Evolutionary conservation across 2,888 invertebrate genomes (phyloP), one percentile per base, ranked within the genome.

Genomic region (Pandemis cinnamomeana): DNA sequence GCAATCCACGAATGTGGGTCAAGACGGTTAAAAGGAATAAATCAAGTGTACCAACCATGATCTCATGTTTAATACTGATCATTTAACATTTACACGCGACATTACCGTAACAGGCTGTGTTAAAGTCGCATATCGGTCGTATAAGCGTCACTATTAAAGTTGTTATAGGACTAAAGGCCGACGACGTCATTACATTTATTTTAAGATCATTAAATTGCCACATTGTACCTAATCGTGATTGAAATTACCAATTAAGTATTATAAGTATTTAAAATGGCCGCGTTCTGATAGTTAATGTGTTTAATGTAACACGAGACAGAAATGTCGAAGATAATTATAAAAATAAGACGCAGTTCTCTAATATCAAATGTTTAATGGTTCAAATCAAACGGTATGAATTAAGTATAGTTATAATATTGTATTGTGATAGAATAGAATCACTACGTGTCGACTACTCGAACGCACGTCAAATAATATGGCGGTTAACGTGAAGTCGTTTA

Each of bases 1-100:
- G 90, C 92, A 92, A 91, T 91, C 87, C 91, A 81, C 88, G 84
- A 89, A 93, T 90, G 88, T 94, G 81, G 93, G 93, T 92, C 93
- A 93, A 92, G 92, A 86, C 91, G 91, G 90, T 91, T 92, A 89
- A 89, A 89, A 90, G 89, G 91, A 91, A 92, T 93, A 93, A 93
- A 93, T 93, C 93, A 93, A 91, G 86, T 84, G 87, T 82, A 85
- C 85, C 82, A 86, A 84, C 87, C 86, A 91, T 93, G 93, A 93
- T 92, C 91, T 93, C 91, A 93, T 89, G 85, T 81, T 71, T 71
- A 82, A 83, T 82, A 80, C 82, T 80, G 80, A 75, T 81, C 80
- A 79, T 76, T 79, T 75, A 76, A 76, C 63, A 68, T 76, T 74
- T 75, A 78, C 74, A 75, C 80, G 74, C 70, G 78, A 76, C 76